Conservation (phyloP, 2,113 vertebrate genomes). For the Proterorhinus semilunaris region DNA sequence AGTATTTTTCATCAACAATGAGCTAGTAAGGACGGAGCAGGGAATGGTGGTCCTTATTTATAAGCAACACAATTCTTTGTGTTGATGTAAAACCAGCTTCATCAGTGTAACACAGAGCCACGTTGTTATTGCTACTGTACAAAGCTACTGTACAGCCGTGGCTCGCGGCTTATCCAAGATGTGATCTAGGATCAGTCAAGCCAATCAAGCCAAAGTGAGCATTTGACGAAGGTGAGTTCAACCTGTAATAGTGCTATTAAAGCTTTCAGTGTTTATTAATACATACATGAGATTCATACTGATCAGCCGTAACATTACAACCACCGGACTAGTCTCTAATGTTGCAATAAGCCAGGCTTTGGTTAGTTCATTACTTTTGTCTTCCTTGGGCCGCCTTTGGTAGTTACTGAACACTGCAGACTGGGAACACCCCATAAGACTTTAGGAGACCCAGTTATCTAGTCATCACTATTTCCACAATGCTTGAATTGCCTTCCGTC, state of each 20-base stretch:
- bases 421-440: too few species aligned
- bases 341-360: background rate
- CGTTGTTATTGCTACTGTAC: slow-evolving; percentile 47
- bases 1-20: background rate
- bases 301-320: background rate
- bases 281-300: background rate
- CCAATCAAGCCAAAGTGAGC: slow-evolving; percentile 46
- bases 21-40: background rate
- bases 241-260: slow-evolving; percentile 29
- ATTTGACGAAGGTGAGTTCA: slow-evolving; percentile 33
- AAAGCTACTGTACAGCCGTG: slow-evolving; percentile 17
- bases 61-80: slow-evolving; percentile 13
- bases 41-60: slow-evolving; percentile 3
- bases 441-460: background rate
- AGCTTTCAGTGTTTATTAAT: slow-evolving; percentile 26
- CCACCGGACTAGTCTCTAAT: background rate
- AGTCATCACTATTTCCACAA: background rate
- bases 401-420: too few species aligned
- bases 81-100: slow-evolving; percentile 61
- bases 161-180: background rate
- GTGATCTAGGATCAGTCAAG: slow-evolving; percentile 14
- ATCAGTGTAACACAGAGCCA: slow-evolving; percentile 48
- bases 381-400: too few species aligned
- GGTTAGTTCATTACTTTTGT: too few species aligned
- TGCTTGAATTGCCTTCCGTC: background rate